These are phyloP conservation scores for Drosophila koepferae DNA, from an alignment of 2,888 invertebrate genomes.

Conservation along the genomic window DNA sequence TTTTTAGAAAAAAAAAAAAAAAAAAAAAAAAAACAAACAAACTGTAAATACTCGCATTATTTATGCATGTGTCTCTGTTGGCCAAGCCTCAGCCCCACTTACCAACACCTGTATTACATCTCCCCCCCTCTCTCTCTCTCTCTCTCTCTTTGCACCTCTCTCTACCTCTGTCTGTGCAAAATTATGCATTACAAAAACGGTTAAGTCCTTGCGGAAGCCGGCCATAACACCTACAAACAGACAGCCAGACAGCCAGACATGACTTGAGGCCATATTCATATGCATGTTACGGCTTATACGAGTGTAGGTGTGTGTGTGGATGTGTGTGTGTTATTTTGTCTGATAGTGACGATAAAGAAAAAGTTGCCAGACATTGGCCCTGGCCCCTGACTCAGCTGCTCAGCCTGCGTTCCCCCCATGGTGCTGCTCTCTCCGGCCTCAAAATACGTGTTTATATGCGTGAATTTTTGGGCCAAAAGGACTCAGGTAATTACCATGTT, in stretches of 20 bases:
- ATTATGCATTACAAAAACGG: conserved; percentile 81
- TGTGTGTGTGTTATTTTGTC: conserved; percentile 13
- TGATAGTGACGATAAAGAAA: conserved; percentile 77
- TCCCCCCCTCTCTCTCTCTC: conserved; percentile 1
- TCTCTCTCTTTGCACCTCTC: not conserved
- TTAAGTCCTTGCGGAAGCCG: conserved; percentile 81
- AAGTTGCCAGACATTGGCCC: conserved; percentile 68
- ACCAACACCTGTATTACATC: not conserved
- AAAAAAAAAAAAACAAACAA: too few relatives aligned
- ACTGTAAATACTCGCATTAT: conserved; percentile 66
- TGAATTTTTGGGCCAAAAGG: conserved; percentile 70
- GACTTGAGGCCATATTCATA: conserved; percentile 70
- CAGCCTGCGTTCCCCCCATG: not conserved
- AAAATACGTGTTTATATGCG: conserved; percentile 81
- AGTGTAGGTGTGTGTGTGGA: conserved; percentile 6
- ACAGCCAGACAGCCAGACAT: conserved; percentile 48
- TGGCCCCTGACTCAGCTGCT: conserved; percentile 8
- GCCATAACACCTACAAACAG: conserved; percentile 75
- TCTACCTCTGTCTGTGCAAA: conserved; percentile 39
- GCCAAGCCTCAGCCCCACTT: not conserved
- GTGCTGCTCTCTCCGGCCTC: conserved; percentile 32
- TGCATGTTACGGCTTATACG: conserved; percentile 61
- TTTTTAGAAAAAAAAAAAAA: conserved; percentile 30
- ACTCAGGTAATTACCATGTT: conserved; percentile 81
- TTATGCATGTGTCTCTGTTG: conserved; percentile 64